Conservation (phyloP, 2,113 vertebrate species). For the Callionymus lyra region DNA sequence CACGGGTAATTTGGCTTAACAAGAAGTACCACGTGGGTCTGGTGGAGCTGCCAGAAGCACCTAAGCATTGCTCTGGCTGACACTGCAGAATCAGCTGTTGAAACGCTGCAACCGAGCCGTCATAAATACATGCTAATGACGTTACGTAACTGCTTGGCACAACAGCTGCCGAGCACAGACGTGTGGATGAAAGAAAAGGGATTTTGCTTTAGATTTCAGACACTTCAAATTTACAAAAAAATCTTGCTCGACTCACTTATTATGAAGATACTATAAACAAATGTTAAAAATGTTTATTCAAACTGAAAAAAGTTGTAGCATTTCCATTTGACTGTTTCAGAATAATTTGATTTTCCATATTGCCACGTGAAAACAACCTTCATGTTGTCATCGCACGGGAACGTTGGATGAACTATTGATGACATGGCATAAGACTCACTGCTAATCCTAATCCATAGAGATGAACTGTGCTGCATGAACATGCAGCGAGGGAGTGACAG, state of each 20-base stretch:
- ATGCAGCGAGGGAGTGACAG: conserved; percentile 25
- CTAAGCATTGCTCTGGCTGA: conserved; percentile 1
- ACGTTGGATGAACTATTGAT: conserved; percentile 17
- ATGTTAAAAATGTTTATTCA: too few relatives aligned
- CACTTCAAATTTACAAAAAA: too few relatives aligned
- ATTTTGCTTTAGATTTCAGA: conserved; percentile 17
- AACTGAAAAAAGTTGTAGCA: too few relatives aligned
- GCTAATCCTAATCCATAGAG: conserved; percentile 58
- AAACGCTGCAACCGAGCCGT: conserved; percentile 40
- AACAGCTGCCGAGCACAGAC: conserved; percentile 33
- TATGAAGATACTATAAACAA: too few relatives aligned
- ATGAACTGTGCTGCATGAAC: conserved; percentile 30
- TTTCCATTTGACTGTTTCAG: too few relatives aligned
- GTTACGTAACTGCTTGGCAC: conserved; percentile 48
- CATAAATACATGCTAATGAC: conserved; percentile 51
- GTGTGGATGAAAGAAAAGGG: conserved; percentile 30
- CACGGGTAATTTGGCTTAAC: neutral
- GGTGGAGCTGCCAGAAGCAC: neutral
- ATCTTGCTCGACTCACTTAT: too few relatives aligned
- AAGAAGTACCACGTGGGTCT: conserved; percentile 2
- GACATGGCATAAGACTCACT: conserved; percentile 42
- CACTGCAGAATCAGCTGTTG: conserved; percentile 20
- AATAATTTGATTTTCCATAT: conserved; percentile 19
- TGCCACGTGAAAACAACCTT: conserved; percentile 18
- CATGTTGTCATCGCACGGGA: neutral